Conservation (phyloP, 2,888 invertebrate species). For the Mimachlamys varia region DNA sequence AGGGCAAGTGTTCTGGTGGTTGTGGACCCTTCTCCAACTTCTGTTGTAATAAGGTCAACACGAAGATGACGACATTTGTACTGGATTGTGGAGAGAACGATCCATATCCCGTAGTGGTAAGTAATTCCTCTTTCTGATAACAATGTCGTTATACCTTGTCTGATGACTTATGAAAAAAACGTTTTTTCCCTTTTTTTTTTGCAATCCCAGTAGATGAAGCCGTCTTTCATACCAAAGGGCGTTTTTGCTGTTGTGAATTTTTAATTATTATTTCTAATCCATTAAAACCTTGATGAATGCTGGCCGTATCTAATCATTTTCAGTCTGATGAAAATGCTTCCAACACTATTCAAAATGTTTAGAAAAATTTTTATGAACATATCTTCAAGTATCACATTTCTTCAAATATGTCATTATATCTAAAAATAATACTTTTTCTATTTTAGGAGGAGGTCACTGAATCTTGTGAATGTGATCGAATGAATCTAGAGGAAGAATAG, state of each 20-base stretch:
- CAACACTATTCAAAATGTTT: no score
- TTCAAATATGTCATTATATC: not conserved
- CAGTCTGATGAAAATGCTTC: no score
- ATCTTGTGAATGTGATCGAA: not conserved
- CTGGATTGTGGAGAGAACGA: constrained; percentile 5
- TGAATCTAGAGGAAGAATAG: not conserved
- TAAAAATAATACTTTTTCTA: not conserved
- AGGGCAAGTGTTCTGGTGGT: constrained; percentile 51
- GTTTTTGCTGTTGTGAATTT: no score
- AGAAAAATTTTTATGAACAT: no score
- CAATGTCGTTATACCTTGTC: not conserved
- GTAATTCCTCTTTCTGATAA: not conserved
- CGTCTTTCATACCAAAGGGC: no score
- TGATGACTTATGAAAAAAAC: no score
- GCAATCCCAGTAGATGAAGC: no score
- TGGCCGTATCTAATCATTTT: no score
- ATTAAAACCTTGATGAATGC: no score
- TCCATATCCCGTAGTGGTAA: not conserved
- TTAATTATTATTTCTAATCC: no score
- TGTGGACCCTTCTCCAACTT: constrained; percentile 49
- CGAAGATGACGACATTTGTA: not conserved
- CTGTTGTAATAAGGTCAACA: constrained; percentile 47
- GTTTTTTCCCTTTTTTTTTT: no score
- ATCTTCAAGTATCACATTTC: not conserved
- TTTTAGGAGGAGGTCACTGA: not conserved